These are phyloP conservation scores for Acanthococcus lagerstroemiae DNA, from an alignment of 2,888 invertebrate genomes.

Conservation along the genomic window DNA sequence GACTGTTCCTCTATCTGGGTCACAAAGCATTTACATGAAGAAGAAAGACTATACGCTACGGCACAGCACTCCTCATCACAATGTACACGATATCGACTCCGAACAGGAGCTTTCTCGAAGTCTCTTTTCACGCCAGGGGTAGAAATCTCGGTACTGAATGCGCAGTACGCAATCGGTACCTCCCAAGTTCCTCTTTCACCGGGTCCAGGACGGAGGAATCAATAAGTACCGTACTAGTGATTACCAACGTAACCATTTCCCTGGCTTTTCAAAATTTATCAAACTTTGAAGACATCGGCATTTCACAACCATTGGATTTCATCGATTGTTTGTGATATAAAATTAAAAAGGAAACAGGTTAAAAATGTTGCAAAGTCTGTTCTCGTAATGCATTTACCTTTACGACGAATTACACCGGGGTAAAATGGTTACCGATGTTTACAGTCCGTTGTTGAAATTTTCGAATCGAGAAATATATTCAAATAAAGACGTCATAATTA, in stretches of 20 bases:
- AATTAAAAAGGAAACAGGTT: too few relatives aligned
- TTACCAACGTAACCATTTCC: slow-evolving; percentile 13
- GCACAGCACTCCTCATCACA: slow-evolving; percentile 23
- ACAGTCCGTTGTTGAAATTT: too few relatives aligned
- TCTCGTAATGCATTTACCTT: too few relatives aligned
- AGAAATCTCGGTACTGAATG: slow-evolving; percentile 5
- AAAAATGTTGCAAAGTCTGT: too few relatives aligned
- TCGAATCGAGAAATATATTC: too few relatives aligned
- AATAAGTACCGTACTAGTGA: slow-evolving; percentile 24
- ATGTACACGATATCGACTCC: slow-evolving; percentile 22
- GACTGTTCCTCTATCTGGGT: slow-evolving; percentile 26
- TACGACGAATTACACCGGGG: too few relatives aligned
- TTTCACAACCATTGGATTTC: too few relatives aligned
- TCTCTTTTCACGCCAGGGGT: slow-evolving; percentile 19
- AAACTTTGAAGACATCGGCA: background rate
- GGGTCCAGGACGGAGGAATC: slow-evolving; percentile 20
- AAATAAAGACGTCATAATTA: too few relatives aligned
- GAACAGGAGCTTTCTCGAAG: slow-evolving; percentile 26
- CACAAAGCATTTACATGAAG: slow-evolving; percentile 14
- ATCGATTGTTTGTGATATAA: too few relatives aligned
- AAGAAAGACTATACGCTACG: slow-evolving; percentile 24
- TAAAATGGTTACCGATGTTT: too few relatives aligned
- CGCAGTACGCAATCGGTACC: slow-evolving; percentile 21
- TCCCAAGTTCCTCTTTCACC: slow-evolving; percentile 24
- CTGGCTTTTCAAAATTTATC: too few relatives aligned